Percentiles rank a stretch among this genome's conserved stretches.
Evolutionary conservation across 2,113 vertebrate genomes (phyloP).

Genomic region (Eolophus roseicapilla): DNA sequence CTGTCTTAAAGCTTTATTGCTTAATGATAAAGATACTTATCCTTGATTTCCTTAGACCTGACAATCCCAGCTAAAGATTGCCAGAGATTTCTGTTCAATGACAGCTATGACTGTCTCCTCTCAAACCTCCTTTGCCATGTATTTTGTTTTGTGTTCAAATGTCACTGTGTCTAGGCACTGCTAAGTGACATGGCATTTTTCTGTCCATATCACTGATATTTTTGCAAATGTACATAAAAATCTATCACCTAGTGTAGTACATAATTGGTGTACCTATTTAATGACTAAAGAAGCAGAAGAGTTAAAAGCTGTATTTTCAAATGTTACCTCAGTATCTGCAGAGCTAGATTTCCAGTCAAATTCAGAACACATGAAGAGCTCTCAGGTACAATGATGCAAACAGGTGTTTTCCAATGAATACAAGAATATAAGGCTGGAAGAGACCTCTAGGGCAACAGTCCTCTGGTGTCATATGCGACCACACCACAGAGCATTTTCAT

Average conservation of each 20-base stretch:
- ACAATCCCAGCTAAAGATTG: background rate
- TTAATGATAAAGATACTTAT: background rate
- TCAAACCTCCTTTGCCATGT: background rate
- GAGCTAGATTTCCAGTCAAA: background rate
- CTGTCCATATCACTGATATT: background rate
- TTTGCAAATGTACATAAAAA: background rate
- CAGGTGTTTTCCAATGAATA: background rate
- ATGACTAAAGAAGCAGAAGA: background rate
- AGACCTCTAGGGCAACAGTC: background rate
- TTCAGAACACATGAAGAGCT: background rate
- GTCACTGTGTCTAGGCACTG: background rate
- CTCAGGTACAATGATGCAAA: background rate
- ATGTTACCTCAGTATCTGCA: background rate
- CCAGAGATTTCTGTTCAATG: background rate
- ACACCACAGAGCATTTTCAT: background rate
- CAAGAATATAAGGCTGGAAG: background rate
- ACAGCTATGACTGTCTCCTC: background rate
- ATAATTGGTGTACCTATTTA: background rate
- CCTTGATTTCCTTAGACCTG: constrained; percentile 16
- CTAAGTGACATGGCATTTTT: background rate
- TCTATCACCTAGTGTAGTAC: background rate
- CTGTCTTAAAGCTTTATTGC: constrained; percentile 17
- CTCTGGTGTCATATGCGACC: background rate
- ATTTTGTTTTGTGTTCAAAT: background rate
- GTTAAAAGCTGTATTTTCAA: background rate